Conservation (phyloP, 2,888 invertebrate genomes). For the Dicranocentrus wangi region DNA sequence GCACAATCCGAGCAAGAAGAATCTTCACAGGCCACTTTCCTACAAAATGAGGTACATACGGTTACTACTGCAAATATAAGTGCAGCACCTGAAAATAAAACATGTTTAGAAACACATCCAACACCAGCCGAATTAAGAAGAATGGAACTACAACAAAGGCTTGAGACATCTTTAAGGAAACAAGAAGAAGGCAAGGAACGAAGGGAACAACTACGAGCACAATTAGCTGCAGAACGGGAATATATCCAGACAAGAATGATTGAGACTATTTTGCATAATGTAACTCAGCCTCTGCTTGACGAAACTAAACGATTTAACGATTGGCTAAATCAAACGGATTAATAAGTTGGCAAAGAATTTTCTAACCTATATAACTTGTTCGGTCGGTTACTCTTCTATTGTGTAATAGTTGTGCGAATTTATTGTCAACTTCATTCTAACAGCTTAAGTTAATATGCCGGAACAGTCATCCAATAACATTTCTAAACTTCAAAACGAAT, state of each 20-base stretch:
- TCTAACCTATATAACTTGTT: background rate
- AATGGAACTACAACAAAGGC: slow-evolving; percentile 7
- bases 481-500: no score
- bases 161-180: background rate
- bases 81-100: no score
- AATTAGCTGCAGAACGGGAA: slow-evolving; percentile 5
- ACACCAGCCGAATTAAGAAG: background rate
- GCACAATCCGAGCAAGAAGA: no score
- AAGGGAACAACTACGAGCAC: background rate
- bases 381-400: no score
- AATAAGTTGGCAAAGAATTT: background rate
- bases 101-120: no score
- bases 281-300: background rate
- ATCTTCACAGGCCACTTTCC: no score
- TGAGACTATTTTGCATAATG: background rate
- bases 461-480: no score
- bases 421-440: background rate
- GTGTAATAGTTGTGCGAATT: no score
- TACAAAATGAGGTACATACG: no score
- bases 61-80: no score
- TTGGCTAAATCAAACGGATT: slow-evolving; percentile 25
- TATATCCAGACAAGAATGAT: background rate
- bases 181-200: background rate
- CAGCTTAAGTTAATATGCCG: no score
- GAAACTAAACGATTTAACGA: slow-evolving; percentile 16